Conservation (phyloP, 1,140 invertebrate genomes). For the Lerema accius region DNA sequence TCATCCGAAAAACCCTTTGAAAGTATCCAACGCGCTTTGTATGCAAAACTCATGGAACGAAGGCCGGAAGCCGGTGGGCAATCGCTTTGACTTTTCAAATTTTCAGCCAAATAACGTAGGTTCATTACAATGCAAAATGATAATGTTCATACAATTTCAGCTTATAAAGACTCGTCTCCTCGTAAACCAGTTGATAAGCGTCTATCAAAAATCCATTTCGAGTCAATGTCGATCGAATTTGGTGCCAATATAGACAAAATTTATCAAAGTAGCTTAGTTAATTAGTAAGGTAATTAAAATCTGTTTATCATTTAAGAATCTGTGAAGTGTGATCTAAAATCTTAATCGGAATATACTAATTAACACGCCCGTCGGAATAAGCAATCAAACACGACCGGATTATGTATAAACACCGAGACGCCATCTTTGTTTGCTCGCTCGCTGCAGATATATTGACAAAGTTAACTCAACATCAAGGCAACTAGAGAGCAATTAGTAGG, state of each 20-base stretch:
- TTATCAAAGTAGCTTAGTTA: no score
- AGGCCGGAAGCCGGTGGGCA: conserved; percentile 10
- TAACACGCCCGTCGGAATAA: neutral
- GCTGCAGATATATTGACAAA: conserved; percentile 17
- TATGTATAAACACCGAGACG: neutral
- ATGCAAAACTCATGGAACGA: conserved; percentile 37
- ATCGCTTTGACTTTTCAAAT: conserved; percentile 32
- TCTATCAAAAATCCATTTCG: no score
- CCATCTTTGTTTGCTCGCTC: conserved; percentile 15
- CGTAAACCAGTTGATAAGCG: no score
- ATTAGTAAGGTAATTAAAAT: neutral
- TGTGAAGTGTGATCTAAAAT: neutral
- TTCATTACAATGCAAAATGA: conserved; percentile 7
- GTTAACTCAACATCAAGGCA: conserved; percentile 16
- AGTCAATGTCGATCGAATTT: no score
- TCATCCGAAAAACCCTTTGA: conserved; percentile 31
- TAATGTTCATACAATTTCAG: conserved; percentile 1
- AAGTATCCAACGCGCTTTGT: conserved; percentile 34
- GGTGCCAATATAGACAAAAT: no score
- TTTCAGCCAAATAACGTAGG: conserved; percentile 12
- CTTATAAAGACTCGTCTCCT: neutral
- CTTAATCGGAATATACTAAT: conserved; percentile 1
- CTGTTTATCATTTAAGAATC: neutral
- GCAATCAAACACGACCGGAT: neutral
- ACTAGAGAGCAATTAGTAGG: conserved; percentile 16